Conservation (phyloP, 2,888 invertebrate species). For the Eilema sororculum region DNA sequence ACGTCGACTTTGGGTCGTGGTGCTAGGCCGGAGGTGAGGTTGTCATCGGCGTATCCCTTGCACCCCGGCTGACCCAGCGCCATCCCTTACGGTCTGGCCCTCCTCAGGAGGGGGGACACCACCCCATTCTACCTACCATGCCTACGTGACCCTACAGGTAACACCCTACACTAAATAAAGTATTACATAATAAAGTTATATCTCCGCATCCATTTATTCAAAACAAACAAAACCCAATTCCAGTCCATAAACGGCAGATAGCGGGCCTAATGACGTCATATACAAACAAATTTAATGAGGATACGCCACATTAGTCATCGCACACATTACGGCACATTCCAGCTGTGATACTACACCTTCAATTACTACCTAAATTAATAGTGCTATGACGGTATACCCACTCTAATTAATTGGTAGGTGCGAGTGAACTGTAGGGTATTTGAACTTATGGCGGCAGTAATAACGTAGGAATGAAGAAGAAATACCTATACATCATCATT, state of each 20-base stretch:
- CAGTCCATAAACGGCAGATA: not conserved
- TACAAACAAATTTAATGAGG: constrained; percentile 40
- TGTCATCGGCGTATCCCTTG: too few species aligned
- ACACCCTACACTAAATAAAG: not conserved
- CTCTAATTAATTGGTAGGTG: constrained; percentile 38
- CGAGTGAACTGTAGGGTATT: constrained; percentile 24
- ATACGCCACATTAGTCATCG: constrained; percentile 23
- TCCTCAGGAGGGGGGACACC: too few species aligned
- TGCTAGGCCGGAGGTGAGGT: too few species aligned
- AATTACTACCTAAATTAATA: constrained; percentile 37
- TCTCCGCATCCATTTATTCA: not conserved
- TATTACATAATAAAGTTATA: not conserved
- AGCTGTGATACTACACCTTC: constrained; percentile 38
- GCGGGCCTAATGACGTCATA: constrained; percentile 11
- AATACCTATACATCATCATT: not conserved
- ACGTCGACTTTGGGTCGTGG: too few species aligned
- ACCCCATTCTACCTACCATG: too few species aligned
- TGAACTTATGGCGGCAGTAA: not conserved
- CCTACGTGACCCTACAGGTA: not conserved
- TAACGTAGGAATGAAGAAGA: not conserved
- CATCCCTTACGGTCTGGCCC: too few species aligned
- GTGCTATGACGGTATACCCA: constrained; percentile 19
- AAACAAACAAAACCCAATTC: not conserved
- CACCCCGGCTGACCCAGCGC: too few species aligned
- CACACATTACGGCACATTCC: constrained; percentile 38